Base-by-base conservation (phyloP, 2,888 invertebrate genomes). In the Parnassius smintheus region DNA sequence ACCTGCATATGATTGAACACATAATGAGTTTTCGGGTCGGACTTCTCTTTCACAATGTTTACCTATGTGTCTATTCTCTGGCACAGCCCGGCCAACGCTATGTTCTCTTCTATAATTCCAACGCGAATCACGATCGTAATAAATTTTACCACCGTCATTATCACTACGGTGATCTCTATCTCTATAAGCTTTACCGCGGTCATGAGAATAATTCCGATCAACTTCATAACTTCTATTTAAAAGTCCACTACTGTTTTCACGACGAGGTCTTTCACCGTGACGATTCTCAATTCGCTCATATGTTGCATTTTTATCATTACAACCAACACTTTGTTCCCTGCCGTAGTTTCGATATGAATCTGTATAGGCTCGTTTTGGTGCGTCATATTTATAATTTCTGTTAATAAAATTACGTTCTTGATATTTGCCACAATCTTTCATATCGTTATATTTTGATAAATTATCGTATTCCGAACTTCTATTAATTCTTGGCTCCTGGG, bases 401-500 rank as follows among this genome's bases (percentile, higher is more conserved):
- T 60, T 50, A 46, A 63, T 59, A 51, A 64, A 67, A 46, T 44
- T 69, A 18, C 73, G 75, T n/a, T 86, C 83, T 56, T 75, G 79
- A 65, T 77, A 77, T 64, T 78, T 72, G 2, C 67, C 66, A 55
- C 72, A 75, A 53, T 82, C 83, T 64, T 72, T 77, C 51, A 83
- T 83, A 59, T 81, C 77, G 18, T 75, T 70, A 4, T 71, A 62
- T 18, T 56, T 63, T 3, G 60, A 70, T 62, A 68, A 66, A 18
- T 68, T 69, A 42, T 85, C 83, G 63, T 75, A 75, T 2, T 87
- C 85, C 35, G 73, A 66, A 66, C 68, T 77, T 77, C 86, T 81
- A 65, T 82, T 78, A 13, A 84, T 68, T 70, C 87, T 83, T 9
- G 85, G 86, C 75, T 87, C 88, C 68, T 85, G 65, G 12, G 62